Percentiles rank a stretch among this genome's conserved stretches.
Evolutionary conservation across 2,888 invertebrate species (phyloP).

Genomic region (Hirtodrosophila alboralis): DNA sequence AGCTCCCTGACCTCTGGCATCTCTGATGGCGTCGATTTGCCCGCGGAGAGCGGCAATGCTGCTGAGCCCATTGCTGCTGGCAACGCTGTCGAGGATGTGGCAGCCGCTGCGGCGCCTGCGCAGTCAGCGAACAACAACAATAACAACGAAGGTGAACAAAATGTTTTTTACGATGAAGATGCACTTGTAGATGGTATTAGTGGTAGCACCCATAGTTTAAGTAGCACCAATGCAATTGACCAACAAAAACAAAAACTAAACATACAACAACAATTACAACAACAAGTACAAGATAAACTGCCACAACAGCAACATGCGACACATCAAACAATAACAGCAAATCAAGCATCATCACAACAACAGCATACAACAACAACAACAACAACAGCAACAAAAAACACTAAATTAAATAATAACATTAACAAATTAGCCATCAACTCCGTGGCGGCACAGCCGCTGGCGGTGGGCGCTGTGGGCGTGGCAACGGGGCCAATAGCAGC

Average conservation of each 20-base stretch:
- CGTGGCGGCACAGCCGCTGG: constrained; percentile 41
- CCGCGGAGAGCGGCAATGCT: constrained; percentile 72
- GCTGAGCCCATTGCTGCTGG: constrained; percentile 63
- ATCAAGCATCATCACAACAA: constrained; percentile 71
- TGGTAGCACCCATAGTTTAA: constrained; percentile 78
- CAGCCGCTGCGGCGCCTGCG: constrained; percentile 43
- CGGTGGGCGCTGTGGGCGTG: constrained; percentile 48
- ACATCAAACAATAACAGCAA: constrained; percentile 56
- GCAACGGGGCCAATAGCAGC: constrained; percentile 36
- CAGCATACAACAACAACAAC: constrained; percentile 52
- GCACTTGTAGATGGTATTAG: constrained; percentile 82
- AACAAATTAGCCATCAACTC: constrained; percentile 51
- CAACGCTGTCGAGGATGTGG: constrained; percentile 71
- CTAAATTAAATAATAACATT: constrained; percentile 54
- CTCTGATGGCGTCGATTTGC: constrained; percentile 80
- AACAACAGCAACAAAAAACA: constrained; percentile 59
- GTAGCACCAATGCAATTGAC: constrained; percentile 79
- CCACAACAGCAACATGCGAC: constrained; percentile 49
- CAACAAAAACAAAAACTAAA: constrained; percentile 56
- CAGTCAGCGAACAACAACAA: constrained; percentile 64
- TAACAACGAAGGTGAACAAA: constrained; percentile 84
- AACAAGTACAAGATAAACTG: constrained; percentile 37
- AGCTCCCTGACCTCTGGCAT: constrained; percentile 68
- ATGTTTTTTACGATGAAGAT: constrained; percentile 84
- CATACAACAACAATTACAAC: constrained; percentile 49